Base-by-base conservation (phyloP, 2,888 invertebrate species). In the Cheilosia impressa region DNA sequence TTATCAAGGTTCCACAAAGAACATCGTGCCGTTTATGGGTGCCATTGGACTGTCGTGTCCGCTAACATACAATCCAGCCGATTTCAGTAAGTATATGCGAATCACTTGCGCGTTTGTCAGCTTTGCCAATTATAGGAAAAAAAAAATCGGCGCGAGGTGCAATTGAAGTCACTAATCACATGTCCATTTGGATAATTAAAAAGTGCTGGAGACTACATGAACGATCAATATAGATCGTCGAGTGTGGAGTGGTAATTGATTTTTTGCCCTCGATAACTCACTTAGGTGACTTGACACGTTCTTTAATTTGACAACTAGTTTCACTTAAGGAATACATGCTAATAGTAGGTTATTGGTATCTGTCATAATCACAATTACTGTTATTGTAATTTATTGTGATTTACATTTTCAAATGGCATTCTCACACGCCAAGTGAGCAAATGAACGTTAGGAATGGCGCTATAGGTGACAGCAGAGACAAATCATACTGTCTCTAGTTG, bases 11-110 rank as follows among this genome's bases (percentile, higher is more conserved):
- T 94, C 95, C 0, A 95, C 96, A 0, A 92, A 93, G 1, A 95
- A 96, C 19, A 94, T 98, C 1, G 95, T 99, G 34, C 96, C 97
- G 0, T 98, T 96, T 91, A 93, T 98, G 69, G 93, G 94, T 13
- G 94, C 95, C 10, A 92, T 98, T 65, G 96, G 96, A 47, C 93
- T 98, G 45, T 94, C 96, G 34, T 99, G 99, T 90, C 99, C 99
- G 0, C 95, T 94, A 83, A 97, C 98, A 88, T 98, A 98, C 91
- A 99, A 98, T 92, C 99, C 99, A 0, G 98, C 98, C 5, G 99
- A 99, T 93, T 99, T 98, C 92, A 95, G 98, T 98, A 92, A 95
- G 95, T 93, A 47, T 72, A 47, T 72, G 5, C 27, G 27, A 7
- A 27, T 27, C 1, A 27, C 27, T 27, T 6, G 27, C 1, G 27